A percentile compares a stretch with the other conserved stretches of the same genome.
Conservation (phyloP, 2,113 vertebrate species). For the Plecotus auritus region DNA sequence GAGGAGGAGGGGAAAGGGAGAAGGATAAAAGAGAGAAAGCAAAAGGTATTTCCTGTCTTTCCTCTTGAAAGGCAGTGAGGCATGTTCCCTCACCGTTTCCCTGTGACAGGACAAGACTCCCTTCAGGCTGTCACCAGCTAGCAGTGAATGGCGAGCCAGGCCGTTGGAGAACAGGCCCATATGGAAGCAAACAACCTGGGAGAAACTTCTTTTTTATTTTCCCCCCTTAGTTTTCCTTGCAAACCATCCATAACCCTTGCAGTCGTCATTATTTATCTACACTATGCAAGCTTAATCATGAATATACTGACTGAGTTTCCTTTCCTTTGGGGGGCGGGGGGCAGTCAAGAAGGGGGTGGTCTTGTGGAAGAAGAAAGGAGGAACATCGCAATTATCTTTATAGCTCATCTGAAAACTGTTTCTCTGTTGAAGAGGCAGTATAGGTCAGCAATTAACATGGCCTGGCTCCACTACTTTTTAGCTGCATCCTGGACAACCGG, state of each 20-base stretch:
- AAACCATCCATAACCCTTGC: not conserved
- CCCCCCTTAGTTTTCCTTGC: not conserved
- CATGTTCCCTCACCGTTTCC: not conserved
- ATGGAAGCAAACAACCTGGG: not conserved
- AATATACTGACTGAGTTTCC: not conserved
- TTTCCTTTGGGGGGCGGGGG: not conserved
- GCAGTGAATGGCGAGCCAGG: not conserved
- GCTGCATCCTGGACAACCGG: not conserved
- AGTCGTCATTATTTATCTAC: slow-evolving; percentile 3
- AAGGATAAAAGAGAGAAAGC: not conserved
- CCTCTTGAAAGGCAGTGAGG: not conserved
- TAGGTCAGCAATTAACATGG: not conserved
- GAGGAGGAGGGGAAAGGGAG: not conserved
- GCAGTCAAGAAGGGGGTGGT: not conserved
- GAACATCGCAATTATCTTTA: not conserved
- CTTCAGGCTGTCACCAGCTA: rapidly evolving
- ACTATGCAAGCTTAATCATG: not conserved
- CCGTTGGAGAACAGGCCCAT: rapidly evolving
- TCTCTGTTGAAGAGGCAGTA: not conserved
- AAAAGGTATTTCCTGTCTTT: not conserved
- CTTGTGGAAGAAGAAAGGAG: not conserved
- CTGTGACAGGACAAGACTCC: not conserved
- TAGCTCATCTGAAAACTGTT: not conserved
- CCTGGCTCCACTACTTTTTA: not conserved
- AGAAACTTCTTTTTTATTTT: not conserved